Evolutionary conservation across 2,113 vertebrate species (phyloP), one percentile per base, ranked within the genome.

Genomic region (Eulacestoma nigropectus): DNA sequence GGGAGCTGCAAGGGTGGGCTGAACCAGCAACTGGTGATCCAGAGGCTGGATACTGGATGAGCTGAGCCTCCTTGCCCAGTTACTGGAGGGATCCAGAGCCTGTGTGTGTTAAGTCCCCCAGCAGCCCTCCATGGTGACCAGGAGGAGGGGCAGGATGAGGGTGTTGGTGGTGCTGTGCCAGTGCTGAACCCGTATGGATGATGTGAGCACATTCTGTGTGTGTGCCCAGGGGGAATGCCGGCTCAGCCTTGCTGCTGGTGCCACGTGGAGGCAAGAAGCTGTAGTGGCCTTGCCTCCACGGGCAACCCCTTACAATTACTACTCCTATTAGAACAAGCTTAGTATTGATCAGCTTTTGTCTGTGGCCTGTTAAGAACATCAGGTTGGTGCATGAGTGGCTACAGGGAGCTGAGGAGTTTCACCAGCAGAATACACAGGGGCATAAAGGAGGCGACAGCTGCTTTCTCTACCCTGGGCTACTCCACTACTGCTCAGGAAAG

Each of bases 151-250:
- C 4, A 9, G 23, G 50, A 10, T 7, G 14, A 18, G 9, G 12
- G 11, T 7, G 4, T 0, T 15, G 33, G 35, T 41, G 62, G 32
- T 17, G 21, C 2, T 30, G 75, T 41, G 46, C 15, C 32, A 22
- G 55, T 7, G 16, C 26, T 20, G 29, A 26, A 6, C 4, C 9
- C 3, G 7, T 2, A 7, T 1, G 26, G 39, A 19, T 3, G 7
- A 3, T 1, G 2, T 7, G 21, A 42, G 17, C 32, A 11, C 0
- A 0, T 4, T 33, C 4, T 9, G 0, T 7, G 21, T 1, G 7
- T 8, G 25, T 6, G 14, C 67, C 50, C 11, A 4, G 2, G 0
- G 15, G 62, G 13, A 65, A 30, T 3, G 30, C 20, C 18, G 44
- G 26, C 65, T 60, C 44, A 27, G 53, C 64, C 37, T 8, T 62